Base-by-base conservation (phyloP, 64 coral and sea anemone genomes). In the Stylophora pistillata region DNA sequence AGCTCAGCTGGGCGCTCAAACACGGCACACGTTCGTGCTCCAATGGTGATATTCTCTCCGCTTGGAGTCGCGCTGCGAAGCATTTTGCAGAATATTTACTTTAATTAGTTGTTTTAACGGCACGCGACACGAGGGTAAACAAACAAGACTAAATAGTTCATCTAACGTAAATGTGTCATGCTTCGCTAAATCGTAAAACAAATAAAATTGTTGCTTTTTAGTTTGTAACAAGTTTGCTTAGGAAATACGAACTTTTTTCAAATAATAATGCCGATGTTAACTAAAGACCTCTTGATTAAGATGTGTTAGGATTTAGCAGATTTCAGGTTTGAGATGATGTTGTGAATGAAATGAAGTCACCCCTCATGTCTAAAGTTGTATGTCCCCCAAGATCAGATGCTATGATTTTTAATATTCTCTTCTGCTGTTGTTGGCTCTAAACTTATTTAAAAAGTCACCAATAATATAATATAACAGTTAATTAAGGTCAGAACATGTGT, bases 81-180 rank as follows among this genome's bases (percentile, higher is more conserved):
- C 69, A 69, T 62, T 84, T 54, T 69, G 53, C 62, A 11, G 26
- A 66, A 84, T 20, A 84, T 84, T 84, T 69, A 84, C 60, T 16
- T 68, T 84, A 34, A 84, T 84, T 84, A 84, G 80, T 84, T 84
- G 80, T 84, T 84, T 84, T 84, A 69, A 21, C 53, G 80, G 80
- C 80, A 84, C 80, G 80, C 80, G 61, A 84, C 62, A 54, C 62
- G 80, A 70, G 80, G 61, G 17, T 84, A 84, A 84, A 84, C 80
- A 84, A 84, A 84, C 80, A 84, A 47, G 25, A 70, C 30, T 53
- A 62, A 69, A 68, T 69, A 70, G 9, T 29, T 12, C 10, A 69
- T 68, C 26, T 26, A 27, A 33, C 11, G 23, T 84, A 70, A 63
- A 84, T 34, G 31, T 84, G 60, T 31, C 34, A 62, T 68, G 34